Percentiles rank a stretch among this genome's conserved stretches.
These are phyloP conservation scores for Equus quagga DNA, from an alignment of 2,113 vertebrate genomes.

Conservation along the genomic window DNA sequence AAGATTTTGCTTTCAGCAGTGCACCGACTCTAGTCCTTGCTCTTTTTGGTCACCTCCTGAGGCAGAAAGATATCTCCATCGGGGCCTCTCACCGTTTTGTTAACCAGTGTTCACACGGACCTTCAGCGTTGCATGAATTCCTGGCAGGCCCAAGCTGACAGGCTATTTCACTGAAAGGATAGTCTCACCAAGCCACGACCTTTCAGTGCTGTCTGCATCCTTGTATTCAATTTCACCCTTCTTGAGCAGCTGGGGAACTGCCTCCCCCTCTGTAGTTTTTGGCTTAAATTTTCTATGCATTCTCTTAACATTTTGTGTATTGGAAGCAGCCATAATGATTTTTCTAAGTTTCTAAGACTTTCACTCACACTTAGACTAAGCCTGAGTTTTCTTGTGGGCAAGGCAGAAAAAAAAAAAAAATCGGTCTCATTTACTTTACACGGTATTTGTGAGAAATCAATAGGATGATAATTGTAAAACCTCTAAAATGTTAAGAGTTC, in stretches of 20 bases:
- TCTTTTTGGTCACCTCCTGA: neutral
- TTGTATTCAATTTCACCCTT: neutral
- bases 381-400: neutral
- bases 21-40: neutral
- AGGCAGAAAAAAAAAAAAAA: neutral
- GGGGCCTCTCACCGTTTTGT: neutral
- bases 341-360: neutral
- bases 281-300: neutral
- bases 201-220: neutral
- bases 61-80: neutral
- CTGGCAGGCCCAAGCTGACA: fast-evolving
- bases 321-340: neutral
- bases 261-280: neutral
- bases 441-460: neutral
- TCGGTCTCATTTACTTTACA: neutral
- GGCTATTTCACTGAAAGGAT: neutral
- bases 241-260: neutral
- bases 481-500: neutral
- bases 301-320: neutral
- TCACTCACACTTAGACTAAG: neutral
- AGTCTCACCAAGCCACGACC: neutral
- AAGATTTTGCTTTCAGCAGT: neutral
- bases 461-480: neutral
- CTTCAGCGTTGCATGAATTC: neutral
- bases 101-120: neutral